These are phyloP conservation scores for Collichthys lucidus DNA, from an alignment of 2,113 vertebrate species.

Conservation along the genomic window DNA sequence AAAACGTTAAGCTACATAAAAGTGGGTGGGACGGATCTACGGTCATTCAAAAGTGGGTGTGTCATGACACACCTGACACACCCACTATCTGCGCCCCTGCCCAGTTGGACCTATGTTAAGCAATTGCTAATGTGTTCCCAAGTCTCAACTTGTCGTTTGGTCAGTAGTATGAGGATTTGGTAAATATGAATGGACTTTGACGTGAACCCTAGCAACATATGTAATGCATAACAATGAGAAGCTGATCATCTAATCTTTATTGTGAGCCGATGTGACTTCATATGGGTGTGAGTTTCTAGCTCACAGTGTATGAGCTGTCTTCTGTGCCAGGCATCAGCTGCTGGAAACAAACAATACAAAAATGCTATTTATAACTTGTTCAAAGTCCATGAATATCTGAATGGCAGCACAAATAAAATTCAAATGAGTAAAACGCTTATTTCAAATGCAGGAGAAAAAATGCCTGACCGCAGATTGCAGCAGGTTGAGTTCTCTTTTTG, in stretches of 20 bases:
- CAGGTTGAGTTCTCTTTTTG: not conserved
- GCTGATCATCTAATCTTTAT: not conserved
- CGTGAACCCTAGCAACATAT: not conserved
- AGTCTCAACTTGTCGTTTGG: no score
- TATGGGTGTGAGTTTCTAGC: not conserved
- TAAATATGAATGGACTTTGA: not conserved
- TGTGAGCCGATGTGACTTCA: not conserved
- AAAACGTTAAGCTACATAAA: no score
- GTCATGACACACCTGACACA: no score
- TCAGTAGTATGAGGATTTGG: not conserved
- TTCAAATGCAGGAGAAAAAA: conserved; percentile 16
- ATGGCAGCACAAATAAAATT: conserved; percentile 23
- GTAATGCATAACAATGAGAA: not conserved
- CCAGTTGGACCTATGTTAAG: not conserved
- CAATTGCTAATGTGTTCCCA: not conserved
- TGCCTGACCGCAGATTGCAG: not conserved
- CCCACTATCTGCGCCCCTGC: no score
- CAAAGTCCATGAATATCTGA: conserved; percentile 33
- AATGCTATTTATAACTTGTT: conserved; percentile 28
- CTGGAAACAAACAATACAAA: conserved; percentile 3
- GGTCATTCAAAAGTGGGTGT: no score
- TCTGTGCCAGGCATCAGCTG: conserved; percentile 24
- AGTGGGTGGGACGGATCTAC: no score
- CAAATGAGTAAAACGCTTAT: conserved; percentile 19
- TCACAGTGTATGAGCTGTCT: conserved; percentile 1